Evolutionary conservation across 92 coral and sea anemone genomes (phyloP).

Genomic region (Pocillopora meandrina): DNA sequence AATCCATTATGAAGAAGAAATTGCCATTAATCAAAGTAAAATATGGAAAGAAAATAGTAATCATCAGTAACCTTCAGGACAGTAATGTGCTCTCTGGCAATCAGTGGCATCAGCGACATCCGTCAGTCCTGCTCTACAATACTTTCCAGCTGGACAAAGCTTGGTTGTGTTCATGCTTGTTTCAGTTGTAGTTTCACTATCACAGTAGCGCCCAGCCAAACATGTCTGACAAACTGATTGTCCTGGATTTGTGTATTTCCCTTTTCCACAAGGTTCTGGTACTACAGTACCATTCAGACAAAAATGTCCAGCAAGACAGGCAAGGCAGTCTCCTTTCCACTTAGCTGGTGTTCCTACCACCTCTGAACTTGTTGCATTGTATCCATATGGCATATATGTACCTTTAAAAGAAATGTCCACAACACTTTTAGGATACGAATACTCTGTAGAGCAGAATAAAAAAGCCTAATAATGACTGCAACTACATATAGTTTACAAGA

Average conservation of each 20-base stretch:
- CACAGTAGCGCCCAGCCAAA: conserved; percentile 91
- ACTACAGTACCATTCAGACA: conserved; percentile 88
- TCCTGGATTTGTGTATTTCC: conserved; percentile 86
- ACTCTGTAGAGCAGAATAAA: background rate
- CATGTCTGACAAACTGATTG: conserved; percentile 93
- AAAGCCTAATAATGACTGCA: too few species aligned
- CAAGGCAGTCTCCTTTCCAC: conserved; percentile 77
- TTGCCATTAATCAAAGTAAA: background rate
- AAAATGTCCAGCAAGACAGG: conserved; percentile 87
- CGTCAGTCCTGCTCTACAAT: conserved; percentile 81
- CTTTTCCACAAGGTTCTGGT: conserved; percentile 91
- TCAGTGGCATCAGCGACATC: conserved; percentile 79
- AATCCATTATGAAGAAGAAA: background rate
- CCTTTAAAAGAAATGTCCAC: conserved; percentile 53
- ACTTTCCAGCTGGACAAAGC: conserved; percentile 91
- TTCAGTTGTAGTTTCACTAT: conserved; percentile 84
- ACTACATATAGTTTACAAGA: too few species aligned
- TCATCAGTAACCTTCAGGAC: conserved; percentile 81
- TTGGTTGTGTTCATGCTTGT: conserved; percentile 77
- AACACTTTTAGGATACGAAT: background rate
- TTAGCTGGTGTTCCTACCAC: conserved; percentile 81
- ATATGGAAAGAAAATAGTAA: background rate
- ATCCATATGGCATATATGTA: conserved; percentile 93
- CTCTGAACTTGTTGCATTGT: conserved; percentile 47
- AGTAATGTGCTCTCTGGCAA: conserved; percentile 87